Base-by-base conservation (phyloP, 2,113 vertebrate genomes). In the Brachyhypopomus occidentalis region DNA sequence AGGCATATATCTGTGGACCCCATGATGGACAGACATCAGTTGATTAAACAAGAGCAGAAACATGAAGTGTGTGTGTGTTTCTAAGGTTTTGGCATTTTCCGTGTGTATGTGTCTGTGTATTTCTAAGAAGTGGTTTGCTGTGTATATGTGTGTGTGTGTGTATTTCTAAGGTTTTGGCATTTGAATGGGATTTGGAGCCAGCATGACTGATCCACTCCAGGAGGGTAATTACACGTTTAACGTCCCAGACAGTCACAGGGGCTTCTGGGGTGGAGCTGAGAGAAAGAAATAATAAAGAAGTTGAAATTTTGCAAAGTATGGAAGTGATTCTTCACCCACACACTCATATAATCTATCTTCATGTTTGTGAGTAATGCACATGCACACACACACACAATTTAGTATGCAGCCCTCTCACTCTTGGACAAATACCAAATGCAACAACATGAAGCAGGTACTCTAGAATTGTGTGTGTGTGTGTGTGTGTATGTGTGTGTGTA, bases 151-250 rank as follows among this genome's bases (percentile, higher is more conserved):
- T 64, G 62, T 30, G 25, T 25, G 41, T 77, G 25, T 77, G 60
- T 45, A 23, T 27, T 45, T 76, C 71, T 72, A 78, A 2, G 30
- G 30, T 30, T 30, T 30, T 30, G 30, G 30, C 30, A 30, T 34
- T 75, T 64, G 30, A 73, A 60, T 25, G 74, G 55, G 79, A 62
- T 74, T 58, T 48, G 9, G 56, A 48, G 79, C 38, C 66, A 75
- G 75, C 76, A 71, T 79, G 81, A 84, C 81, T 83, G 81, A 86
- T 86, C 81, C 78, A 62, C 45, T 78, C 52, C 79, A 82, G 55
- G 25, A 66, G 55, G 36, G 74, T 83, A 58, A 82, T 84, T 83
- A 83, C 84, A 17, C n/a, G 22, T 74, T 76, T 75, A 82, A 79
- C 70, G 63, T 36, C 75, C 71, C 75, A 77, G 73, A 55, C 25